phyloP scores from a whole-genome alignment of 2,797 vertebrate genomes.

The Cichlasoma orientale region DNA sequence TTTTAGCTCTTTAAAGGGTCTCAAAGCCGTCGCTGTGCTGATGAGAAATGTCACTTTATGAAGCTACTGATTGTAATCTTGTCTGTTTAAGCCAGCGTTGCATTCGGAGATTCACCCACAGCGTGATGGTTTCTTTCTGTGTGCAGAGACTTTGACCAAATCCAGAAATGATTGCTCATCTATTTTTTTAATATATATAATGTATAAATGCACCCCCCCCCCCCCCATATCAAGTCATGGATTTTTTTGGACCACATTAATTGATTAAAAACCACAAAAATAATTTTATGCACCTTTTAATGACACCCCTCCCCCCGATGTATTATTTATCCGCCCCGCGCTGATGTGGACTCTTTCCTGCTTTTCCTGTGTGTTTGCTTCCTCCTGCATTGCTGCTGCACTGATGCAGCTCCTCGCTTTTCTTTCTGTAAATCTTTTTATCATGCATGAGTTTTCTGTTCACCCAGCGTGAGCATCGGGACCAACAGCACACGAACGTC shows the following conservation, averaged over 20 bases:
- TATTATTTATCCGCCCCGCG: too few species aligned
- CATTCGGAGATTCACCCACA: constrained; percentile 50
- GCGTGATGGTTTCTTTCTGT: constrained; percentile 15
- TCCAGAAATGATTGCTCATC: constrained; percentile 24
- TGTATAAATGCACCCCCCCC: constrained; percentile 11
- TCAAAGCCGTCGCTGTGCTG: constrained; percentile 55
- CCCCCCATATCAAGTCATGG: background rate
- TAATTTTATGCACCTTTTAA: constrained; percentile 34
- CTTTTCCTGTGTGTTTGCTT: constrained; percentile 36
- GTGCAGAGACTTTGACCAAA: constrained; percentile 67
- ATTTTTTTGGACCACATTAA: constrained; percentile 9
- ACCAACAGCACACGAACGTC: constrained; percentile 63
- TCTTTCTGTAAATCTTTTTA: constrained; percentile 30
- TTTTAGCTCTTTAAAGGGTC: constrained; percentile 53
- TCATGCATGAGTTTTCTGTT: constrained; percentile 49
- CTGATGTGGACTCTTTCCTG: background rate
- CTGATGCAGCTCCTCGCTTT: constrained; percentile 2
- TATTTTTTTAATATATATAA: constrained; percentile 14
- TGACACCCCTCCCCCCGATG: background rate
- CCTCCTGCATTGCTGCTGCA: constrained; percentile 16
- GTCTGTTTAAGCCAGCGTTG: constrained; percentile 47
- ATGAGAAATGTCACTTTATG: constrained; percentile 79
- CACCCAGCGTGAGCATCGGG: constrained; percentile 54
- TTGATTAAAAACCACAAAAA: background rate
- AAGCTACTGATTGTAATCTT: constrained; percentile 80